phyloP scores from a whole-genome alignment of 2,113 vertebrate species.

The Pandion haliaetus region DNA sequence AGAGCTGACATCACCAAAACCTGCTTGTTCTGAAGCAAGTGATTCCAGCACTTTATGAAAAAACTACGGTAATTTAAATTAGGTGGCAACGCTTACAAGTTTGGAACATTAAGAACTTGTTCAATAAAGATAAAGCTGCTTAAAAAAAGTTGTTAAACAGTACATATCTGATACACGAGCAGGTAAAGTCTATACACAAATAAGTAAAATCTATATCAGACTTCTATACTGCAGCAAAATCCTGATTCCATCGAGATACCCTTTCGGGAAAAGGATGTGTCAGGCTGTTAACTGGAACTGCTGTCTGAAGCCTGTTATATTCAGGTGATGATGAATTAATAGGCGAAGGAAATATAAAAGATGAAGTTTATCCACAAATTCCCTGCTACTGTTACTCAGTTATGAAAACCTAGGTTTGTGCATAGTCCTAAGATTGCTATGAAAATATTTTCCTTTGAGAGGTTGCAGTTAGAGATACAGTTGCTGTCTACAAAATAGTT shows the following conservation, averaged over 20 bases:
- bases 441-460: not conserved
- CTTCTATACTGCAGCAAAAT: not conserved
- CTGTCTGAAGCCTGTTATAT: not conserved
- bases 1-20: not conserved
- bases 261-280: not conserved
- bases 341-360: not conserved
- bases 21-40: not conserved
- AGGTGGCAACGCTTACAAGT: not conserved
- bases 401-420: not conserved
- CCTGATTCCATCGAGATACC: not conserved
- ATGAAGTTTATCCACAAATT: not conserved
- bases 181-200: not conserved
- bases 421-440: not conserved
- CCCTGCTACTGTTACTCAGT: not conserved
- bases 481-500: not conserved
- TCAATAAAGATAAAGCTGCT: not conserved
- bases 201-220: not conserved
- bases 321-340: not conserved
- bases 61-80: not conserved
- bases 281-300: not conserved
- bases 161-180: not conserved
- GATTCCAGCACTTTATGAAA: not conserved
- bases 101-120: not conserved
- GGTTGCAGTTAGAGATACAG: not conserved
- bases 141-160: not conserved